A percentile compares a stretch with the other conserved stretches of the same genome.
phyloP scores from a whole-genome alignment of 2,888 invertebrate genomes.

The Mesoligia furuncula region DNA sequence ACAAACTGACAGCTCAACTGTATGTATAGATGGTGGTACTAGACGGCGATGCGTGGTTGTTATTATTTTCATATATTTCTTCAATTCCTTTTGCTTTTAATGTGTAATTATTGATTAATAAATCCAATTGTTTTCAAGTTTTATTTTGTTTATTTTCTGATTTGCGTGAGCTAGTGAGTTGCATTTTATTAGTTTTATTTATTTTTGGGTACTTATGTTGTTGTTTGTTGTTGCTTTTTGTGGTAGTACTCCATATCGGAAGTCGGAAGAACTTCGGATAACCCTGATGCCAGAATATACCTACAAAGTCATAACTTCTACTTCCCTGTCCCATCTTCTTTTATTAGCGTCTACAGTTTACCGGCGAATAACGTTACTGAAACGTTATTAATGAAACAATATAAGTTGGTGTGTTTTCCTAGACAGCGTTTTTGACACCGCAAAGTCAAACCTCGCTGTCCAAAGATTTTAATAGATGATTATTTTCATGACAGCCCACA shows the following conservation, averaged over 20 bases:
- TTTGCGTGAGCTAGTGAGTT: background rate
- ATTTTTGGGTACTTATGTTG: background rate
- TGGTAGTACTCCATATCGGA: background rate
- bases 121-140: constrained; percentile 82
- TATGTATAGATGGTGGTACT: constrained; percentile 53
- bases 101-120: constrained; percentile 78
- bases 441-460: too few relatives aligned
- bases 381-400: background rate
- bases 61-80: constrained; percentile 68
- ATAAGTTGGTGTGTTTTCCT: too few relatives aligned
- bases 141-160: constrained; percentile 69
- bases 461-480: too few relatives aligned
- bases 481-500: too few relatives aligned
- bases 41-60: constrained; percentile 62
- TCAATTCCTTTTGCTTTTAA: constrained; percentile 71
- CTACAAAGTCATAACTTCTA: background rate
- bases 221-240: background rate
- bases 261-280: background rate
- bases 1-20: constrained; percentile 62
- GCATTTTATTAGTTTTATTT: background rate
- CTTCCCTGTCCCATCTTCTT: background rate
- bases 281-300: background rate
- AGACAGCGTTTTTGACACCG: too few relatives aligned
- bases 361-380: background rate
- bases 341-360: background rate